phyloP scores from a whole-genome alignment of 37 sponge, comb jelly and placozoan species.

The Hexactinellida sp. region DNA sequence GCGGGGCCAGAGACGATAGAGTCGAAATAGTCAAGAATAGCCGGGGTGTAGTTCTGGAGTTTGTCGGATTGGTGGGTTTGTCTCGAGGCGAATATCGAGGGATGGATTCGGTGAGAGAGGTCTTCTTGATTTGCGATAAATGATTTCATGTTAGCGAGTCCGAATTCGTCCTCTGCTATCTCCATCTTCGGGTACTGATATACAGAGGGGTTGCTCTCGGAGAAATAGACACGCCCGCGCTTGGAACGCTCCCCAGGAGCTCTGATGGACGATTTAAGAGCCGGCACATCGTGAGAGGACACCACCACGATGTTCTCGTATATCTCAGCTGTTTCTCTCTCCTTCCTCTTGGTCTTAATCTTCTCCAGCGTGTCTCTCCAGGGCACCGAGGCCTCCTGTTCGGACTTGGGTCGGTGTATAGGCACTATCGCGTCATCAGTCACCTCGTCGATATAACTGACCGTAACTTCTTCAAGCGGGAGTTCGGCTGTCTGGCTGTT shows the following conservation, averaged over 20 bases:
- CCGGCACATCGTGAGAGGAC: background rate
- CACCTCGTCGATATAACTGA: constrained; percentile 5
- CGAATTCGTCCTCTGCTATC: background rate
- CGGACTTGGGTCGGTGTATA: background rate
- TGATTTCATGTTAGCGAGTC: background rate
- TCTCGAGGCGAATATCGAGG: background rate
- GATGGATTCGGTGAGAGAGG: background rate
- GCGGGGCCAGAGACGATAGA: background rate
- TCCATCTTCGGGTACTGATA: constrained; percentile 2
- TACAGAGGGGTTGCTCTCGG: background rate
- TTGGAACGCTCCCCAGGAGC: background rate
- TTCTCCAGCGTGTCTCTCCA: background rate
- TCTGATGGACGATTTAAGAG: background rate
- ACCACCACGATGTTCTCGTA: background rate
- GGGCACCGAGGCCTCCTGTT: background rate
- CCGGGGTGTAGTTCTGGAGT: constrained; percentile 8
- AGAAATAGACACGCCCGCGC: background rate
- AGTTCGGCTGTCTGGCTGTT: background rate
- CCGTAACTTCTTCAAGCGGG: background rate
- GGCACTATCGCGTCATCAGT: background rate
- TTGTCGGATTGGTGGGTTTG: background rate
- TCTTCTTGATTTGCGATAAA: background rate
- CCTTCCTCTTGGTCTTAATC: background rate
- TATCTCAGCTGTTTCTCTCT: background rate
- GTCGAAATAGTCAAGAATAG: constrained; percentile 5